These are phyloP conservation scores for Lycorma delicatula DNA, from an alignment of 1,140 invertebrate species.

Conservation along the genomic window DNA sequence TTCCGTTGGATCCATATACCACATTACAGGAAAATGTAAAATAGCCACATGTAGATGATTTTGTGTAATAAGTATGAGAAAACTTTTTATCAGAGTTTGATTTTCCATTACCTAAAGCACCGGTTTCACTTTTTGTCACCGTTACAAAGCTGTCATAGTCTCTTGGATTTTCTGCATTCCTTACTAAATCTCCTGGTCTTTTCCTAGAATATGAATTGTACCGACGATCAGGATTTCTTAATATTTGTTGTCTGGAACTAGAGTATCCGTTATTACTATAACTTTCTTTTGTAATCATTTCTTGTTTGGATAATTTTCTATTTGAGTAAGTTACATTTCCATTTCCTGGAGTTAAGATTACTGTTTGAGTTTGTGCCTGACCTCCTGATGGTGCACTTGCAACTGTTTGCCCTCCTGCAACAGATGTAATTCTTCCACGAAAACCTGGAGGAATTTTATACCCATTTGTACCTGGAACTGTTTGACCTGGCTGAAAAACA, in stretches of 20 bases:
- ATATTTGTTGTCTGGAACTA: not conserved
- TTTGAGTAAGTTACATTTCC: constrained; percentile 43
- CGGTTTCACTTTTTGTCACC: constrained; percentile 66
- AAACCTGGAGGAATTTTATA: constrained; percentile 57
- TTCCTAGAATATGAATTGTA: constrained; percentile 11
- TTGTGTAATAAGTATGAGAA: constrained; percentile 70
- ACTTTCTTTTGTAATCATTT: constrained; percentile 11
- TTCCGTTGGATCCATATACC: constrained; percentile 62
- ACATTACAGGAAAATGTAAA: constrained; percentile 75
- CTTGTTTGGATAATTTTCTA: constrained; percentile 19
- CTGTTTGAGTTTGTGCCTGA: constrained; percentile 55
- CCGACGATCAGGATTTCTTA: not conserved
- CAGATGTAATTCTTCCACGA: constrained; percentile 51
- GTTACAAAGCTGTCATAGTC: constrained; percentile 50
- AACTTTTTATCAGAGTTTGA: constrained; percentile 44
- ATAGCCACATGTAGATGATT: constrained; percentile 75
- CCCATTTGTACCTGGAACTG: constrained; percentile 49
- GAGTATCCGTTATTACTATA: not conserved
- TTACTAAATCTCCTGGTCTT: constrained; percentile 8
- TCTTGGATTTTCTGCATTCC: constrained; percentile 19
- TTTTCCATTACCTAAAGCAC: constrained; percentile 47
- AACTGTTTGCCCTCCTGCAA: constrained; percentile 47
- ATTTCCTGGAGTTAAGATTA: constrained; percentile 45
- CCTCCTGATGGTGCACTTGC: constrained; percentile 45
- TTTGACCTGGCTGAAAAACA: constrained; percentile 51